These are phyloP conservation scores for Trichogramma dendrolimi DNA, from an alignment of 2,888 invertebrate genomes.

Conservation along the genomic window DNA sequence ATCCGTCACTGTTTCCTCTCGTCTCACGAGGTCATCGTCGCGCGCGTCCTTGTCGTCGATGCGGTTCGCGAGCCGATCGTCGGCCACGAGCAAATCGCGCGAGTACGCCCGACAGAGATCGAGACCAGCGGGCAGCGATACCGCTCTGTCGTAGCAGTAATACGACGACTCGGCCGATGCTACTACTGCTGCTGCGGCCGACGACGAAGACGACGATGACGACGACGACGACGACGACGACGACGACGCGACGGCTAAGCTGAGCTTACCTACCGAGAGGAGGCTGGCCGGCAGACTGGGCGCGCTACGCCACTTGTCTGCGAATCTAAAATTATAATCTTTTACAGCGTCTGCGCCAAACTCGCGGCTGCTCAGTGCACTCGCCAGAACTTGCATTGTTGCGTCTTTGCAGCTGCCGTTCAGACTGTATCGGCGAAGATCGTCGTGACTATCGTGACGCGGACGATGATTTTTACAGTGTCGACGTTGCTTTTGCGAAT, in stretches of 20 bases:
- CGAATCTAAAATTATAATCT: conserved; percentile 49
- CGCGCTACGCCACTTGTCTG: conserved; percentile 50
- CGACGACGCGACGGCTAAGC: conserved; percentile 23
- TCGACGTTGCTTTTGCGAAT: conserved; percentile 21
- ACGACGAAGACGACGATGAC: conserved; percentile 43
- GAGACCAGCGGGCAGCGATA: neutral
- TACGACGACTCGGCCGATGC: neutral
- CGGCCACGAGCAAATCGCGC: neutral
- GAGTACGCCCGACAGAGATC: too few relatives aligned
- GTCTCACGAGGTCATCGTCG: too few relatives aligned
- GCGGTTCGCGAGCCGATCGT: conserved; percentile 1
- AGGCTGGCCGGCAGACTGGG: conserved; percentile 48
- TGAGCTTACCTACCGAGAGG: conserved; percentile 35
- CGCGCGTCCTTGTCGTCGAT: too few relatives aligned
- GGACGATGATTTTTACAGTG: conserved; percentile 32
- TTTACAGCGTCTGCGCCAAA: conserved; percentile 27
- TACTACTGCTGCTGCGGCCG: conserved; percentile 61
- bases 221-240: conserved; percentile 22
- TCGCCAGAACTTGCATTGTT: conserved; percentile 31
- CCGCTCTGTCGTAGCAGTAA: neutral
- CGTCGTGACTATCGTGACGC: conserved; percentile 18
- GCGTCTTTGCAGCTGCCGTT: conserved; percentile 25
- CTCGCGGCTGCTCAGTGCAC: conserved; percentile 34
- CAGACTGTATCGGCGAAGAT: too few relatives aligned
- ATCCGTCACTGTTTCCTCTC: too few relatives aligned